Evolutionary conservation across 2,888 invertebrate species (phyloP), one percentile per base, ranked within the genome.

Genomic region (Platycheirus rosarum): DNA sequence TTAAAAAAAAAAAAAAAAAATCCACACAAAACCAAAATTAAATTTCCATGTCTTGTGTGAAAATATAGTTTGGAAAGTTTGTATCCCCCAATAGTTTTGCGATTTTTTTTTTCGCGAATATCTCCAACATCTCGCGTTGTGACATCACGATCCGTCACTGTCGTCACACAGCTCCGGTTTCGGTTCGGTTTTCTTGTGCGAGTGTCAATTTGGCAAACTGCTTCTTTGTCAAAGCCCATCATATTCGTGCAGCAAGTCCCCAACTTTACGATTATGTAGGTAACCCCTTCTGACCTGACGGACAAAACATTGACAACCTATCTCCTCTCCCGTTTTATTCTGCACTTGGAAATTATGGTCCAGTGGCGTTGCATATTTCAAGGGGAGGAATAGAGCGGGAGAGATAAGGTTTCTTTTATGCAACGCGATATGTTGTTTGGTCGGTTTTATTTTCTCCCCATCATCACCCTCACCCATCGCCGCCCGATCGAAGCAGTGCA

Each of bases 381-480:
- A 37, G 16, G 40, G 57, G n/a, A n/a, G 42, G 14, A 46, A 49
- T 14, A 11, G 37, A 65, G 49, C 13, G 29, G 60, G n/a, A 44
- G 60, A 80, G 53, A 69, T 80, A 65, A 51, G 49, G 55, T 66
- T 75, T 80, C 70, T 71, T 80, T 75, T 80, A 80, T 80, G 80
- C 80, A 80, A 75, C 65, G 53, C 49, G 70, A 80, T 75, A 76
- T 63, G 80, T 80, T 51, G 75, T 75, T 57, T 69, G 60, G 80
- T 75, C 60, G 74, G 57, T 80, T 70, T 70, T 74, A 32, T 48
- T 20, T 69, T 49, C 18, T 70, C 20, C 37, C 14, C 29, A 16
- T 51, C n/a, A n/a, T n/a, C n/a, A n/a, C n/a, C n/a, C n/a, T n/a
- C n/a, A 8, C 29, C 3, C 29, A 8, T 32, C 3, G 3, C 26